These are phyloP conservation scores for Myanophis thanlyinensis DNA, from an alignment of 2,113 vertebrate species.

Conservation along the genomic window DNA sequence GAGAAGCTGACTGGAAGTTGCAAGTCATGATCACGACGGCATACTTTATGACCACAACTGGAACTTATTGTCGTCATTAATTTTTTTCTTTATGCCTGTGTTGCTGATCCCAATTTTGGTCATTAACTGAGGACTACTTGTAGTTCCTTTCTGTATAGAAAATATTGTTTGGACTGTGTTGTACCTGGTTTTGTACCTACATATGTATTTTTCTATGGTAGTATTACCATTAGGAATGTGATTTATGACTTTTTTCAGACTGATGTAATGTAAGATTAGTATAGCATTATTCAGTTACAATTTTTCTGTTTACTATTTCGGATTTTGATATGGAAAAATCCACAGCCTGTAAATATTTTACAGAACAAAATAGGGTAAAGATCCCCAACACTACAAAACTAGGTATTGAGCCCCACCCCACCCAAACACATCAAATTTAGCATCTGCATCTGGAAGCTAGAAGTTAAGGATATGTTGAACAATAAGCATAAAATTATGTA, in stretches of 20 bases:
- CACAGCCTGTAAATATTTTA: not conserved
- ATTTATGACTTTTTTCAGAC: not conserved
- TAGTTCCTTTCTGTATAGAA: not conserved
- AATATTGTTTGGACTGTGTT: not conserved
- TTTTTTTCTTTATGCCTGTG: not conserved
- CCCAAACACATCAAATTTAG: not conserved
- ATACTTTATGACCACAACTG: not conserved
- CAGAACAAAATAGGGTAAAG: not conserved
- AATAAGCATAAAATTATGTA: not conserved
- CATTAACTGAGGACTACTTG: not conserved
- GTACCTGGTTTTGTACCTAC: not conserved
- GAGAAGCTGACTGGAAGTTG: not conserved
- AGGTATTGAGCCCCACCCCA: not conserved
- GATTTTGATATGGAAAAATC: not conserved
- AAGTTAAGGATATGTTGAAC: not conserved
- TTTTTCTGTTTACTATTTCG: not conserved
- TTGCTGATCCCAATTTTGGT: not conserved
- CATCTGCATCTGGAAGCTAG: not conserved
- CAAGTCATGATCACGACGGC: not conserved
- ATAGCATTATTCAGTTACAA: not conserved
- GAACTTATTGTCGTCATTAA: not conserved
- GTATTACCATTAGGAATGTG: not conserved
- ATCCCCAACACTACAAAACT: not conserved
- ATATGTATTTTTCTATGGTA: not conserved
- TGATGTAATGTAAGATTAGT: not conserved